Evolutionary conservation across 2,113 vertebrate genomes (phyloP).

Genomic region (Oxyura jamaicensis): DNA sequence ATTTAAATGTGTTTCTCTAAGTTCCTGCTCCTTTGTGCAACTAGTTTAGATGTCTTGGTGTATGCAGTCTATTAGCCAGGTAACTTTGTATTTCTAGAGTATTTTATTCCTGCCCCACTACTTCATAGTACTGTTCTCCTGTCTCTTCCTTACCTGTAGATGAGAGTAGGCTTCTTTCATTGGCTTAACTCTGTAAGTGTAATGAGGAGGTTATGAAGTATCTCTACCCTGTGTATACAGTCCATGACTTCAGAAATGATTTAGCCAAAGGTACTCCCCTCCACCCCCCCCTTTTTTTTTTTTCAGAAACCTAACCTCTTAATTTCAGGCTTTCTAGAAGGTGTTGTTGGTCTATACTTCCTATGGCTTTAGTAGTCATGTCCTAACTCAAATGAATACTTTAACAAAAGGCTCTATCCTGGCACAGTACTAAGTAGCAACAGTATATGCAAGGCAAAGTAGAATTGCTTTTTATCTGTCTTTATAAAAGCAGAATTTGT

Average conservation of each 20-base stretch:
- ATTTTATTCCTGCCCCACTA: not conserved
- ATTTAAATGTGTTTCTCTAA: not conserved
- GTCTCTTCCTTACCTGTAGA: not conserved
- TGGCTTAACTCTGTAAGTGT: not conserved
- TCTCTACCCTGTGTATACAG: rapidly evolving
- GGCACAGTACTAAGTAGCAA: too few species aligned
- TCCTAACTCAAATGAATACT: not conserved
- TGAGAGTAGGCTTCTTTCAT: not conserved
- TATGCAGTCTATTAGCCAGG: rapidly evolving
- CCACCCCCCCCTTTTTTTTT: not conserved
- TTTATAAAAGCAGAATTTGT: not conserved
- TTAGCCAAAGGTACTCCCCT: not conserved
- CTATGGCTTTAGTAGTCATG: not conserved
- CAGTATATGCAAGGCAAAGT: too few species aligned
- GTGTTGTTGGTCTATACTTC: not conserved
- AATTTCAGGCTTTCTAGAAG: not conserved
- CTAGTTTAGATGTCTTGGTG: not conserved
- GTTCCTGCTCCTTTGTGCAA: not conserved
- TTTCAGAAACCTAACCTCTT: not conserved
- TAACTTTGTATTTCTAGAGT: not conserved
- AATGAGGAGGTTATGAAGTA: not conserved
- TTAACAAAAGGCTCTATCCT: not conserved
- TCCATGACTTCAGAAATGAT: not conserved
- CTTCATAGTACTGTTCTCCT: not conserved
- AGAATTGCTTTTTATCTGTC: not conserved